Base-by-base conservation (phyloP, 2,113 vertebrate species). In the Hyperopisus bebe region DNA sequence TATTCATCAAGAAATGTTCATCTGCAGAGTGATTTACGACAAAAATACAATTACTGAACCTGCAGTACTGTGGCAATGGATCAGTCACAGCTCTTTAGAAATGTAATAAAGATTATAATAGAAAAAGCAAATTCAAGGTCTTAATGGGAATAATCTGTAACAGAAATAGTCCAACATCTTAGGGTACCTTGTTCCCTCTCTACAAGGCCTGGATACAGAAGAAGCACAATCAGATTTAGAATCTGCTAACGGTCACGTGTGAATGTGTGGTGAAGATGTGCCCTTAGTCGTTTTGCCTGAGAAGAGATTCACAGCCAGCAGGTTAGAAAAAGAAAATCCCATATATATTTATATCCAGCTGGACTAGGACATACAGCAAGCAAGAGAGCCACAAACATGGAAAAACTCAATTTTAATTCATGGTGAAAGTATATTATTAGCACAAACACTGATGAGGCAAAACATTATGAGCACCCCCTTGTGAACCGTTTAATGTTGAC, bases 91-190 rank as follows among this genome's bases (percentile, higher is more conserved):
- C 24, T 48, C 47, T 86, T 47, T 86, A 86, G 9, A 27, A 86
- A 86, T 27, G 83, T 50, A 86, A 47, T 48, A 86, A 86, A 27
- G 44, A 46, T 86, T 86, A 86, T 85, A 85, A 80, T 80, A 42
- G 74, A 80, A 80, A 80, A 80, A 80, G 31, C 74, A 80, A 39
- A 85, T 27, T 86, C 44, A 50, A n/a, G 24, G 42, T 86, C 83
- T 50, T 50, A 19, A 50, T 48, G 83, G 83, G 83, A 86, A 47
- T 48, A 47, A 27, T n/a, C 44, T 48, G 44, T 31, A 48, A 27
- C 44, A 86, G 44, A 48, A 86, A n/a, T 48, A 48, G 83, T 27
- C 5, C 5, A 80, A 15, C 31, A 35, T 35, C 35, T 80, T 80
- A 39, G 74, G 74, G 35, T 80, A 17, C 31, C 35, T 8, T 19